phyloP scores from a whole-genome alignment of 2,888 invertebrate species.

The Metalampra italica region DNA sequence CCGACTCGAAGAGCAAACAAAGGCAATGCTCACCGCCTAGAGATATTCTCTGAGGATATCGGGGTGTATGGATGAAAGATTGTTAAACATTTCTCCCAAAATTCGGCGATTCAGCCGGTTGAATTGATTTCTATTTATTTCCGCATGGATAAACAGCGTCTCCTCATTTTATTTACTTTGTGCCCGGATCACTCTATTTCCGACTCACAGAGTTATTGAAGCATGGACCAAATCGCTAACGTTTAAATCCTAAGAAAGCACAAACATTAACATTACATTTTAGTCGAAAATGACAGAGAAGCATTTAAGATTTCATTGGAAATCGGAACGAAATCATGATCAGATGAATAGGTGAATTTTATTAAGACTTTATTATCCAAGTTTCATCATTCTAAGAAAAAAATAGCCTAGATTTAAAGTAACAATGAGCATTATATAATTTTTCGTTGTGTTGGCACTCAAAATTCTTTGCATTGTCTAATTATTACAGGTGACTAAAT shows the following conservation, averaged over 20 bases:
- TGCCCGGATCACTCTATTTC: neutral
- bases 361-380: no score
- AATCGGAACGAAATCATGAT: no score
- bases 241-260: no score
- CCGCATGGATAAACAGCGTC: conserved; percentile 8
- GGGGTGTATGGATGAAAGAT: conserved; percentile 13
- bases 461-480: no score
- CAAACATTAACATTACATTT: neutral
- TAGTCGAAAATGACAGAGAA: no score
- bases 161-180: conserved; percentile 5
- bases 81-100: conserved; percentile 9
- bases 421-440: no score
- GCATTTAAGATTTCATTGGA: no score
- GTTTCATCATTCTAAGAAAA: no score
- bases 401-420: no score
- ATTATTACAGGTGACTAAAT: no score
- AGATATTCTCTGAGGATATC: conserved; percentile 20
- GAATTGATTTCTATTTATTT: conserved; percentile 13
- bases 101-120: conserved; percentile 3
- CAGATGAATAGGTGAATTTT: no score
- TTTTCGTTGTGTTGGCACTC: no score
- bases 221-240: neutral
- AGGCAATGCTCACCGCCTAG: conserved; percentile 39
- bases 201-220: neutral
- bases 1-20: conserved; percentile 62